Percentiles rank a stretch among this genome's conserved stretches.
These are phyloP conservation scores for Podiceps cristatus DNA, from an alignment of 2,113 vertebrate genomes.

Conservation along the genomic window DNA sequence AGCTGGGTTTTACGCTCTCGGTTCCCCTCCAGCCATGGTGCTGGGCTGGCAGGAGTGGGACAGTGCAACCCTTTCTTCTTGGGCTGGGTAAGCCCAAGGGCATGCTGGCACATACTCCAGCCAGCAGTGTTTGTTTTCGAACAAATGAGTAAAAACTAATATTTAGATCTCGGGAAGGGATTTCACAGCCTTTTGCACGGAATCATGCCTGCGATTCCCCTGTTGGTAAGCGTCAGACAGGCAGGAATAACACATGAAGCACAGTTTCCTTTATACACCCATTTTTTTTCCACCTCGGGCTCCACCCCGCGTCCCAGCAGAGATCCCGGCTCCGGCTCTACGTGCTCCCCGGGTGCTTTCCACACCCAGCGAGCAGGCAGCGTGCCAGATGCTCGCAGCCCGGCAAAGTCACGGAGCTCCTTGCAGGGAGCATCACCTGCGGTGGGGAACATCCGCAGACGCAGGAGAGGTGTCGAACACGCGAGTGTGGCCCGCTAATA, in stretches of 20 bases:
- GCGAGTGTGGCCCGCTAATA: accelerated
- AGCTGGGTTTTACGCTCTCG: neutral
- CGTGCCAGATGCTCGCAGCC: accelerated
- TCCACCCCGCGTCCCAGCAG: neutral
- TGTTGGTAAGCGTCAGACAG: neutral
- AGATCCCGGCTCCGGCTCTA: neutral
- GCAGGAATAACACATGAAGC: neutral
- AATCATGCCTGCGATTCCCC: neutral
- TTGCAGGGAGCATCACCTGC: accelerated
- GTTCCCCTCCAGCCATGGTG: accelerated
- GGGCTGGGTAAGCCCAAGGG: neutral
- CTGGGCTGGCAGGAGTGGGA: neutral
- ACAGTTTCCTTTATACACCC: neutral
- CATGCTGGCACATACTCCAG: neutral
- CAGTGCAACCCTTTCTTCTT: neutral
- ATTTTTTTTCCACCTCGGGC: neutral
- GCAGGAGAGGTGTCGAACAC: accelerated
- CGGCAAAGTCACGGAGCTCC: accelerated
- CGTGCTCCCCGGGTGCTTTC: accelerated
- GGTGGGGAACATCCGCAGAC: neutral
- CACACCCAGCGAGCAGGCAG: neutral
- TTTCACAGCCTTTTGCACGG: neutral
- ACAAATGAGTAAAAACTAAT: neutral
- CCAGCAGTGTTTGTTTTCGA: neutral
- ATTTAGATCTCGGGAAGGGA: neutral